Conservation (phyloP, 2,113 vertebrate genomes). For the Pterocles burchelli region DNA sequence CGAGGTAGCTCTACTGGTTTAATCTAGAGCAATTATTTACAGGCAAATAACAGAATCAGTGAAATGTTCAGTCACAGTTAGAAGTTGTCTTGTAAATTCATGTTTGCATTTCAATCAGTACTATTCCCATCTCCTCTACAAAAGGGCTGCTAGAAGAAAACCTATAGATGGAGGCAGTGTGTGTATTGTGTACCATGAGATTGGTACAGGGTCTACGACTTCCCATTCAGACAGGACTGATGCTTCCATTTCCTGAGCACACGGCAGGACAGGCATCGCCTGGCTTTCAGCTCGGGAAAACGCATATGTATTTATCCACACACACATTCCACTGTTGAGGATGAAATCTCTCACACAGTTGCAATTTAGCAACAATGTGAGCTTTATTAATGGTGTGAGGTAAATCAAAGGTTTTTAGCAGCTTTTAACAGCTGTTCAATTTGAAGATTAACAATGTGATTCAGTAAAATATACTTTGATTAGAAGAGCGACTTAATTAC, state of each 20-base stretch:
- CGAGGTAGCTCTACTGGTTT: not conserved
- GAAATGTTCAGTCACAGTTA: not conserved
- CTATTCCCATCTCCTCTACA: not conserved
- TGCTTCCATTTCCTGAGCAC: not conserved
- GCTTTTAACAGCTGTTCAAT: too few relatives aligned
- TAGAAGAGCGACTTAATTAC: too few relatives aligned
- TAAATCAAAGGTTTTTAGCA: too few relatives aligned
- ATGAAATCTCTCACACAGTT: too few relatives aligned
- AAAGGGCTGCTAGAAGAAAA: not conserved
- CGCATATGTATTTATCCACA: too few relatives aligned
- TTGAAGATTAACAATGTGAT: too few relatives aligned
- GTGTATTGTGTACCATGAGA: rapidly evolving
- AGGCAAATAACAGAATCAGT: not conserved
- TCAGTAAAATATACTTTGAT: too few relatives aligned
- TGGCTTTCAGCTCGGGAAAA: not conserved
- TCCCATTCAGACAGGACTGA: not conserved
- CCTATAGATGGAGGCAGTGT: rapidly evolving
- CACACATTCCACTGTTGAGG: not conserved
- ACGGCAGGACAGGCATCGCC: too few relatives aligned
- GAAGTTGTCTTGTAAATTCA: not conserved
- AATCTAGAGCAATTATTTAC: not conserved
- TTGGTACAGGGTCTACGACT: not conserved
- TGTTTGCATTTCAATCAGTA: not conserved
- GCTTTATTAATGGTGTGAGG: too few relatives aligned
- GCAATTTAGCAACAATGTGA: too few relatives aligned